Percentiles rank a stretch among this genome's conserved stretches.
phyloP scores from a whole-genome alignment of 2,797 vertebrate genomes.

The Sciurus vulgaris region DNA sequence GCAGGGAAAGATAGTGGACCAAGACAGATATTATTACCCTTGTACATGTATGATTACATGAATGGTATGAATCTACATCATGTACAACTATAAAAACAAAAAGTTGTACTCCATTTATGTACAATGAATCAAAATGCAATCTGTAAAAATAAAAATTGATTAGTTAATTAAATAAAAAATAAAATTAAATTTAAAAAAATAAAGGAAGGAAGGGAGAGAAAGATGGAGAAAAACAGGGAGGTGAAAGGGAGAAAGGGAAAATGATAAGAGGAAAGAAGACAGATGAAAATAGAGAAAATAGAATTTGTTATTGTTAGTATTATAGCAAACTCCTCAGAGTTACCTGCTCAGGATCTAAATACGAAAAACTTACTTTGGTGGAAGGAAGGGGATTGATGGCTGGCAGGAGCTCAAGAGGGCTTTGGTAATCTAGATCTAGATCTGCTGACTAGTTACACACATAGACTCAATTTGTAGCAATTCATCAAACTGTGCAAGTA shows the following conservation, averaged over 20 bases:
- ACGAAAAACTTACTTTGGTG: not conserved
- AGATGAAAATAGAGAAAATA: not conserved
- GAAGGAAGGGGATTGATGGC: too few relatives aligned
- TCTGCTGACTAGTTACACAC: not conserved
- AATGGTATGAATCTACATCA: too few relatives aligned
- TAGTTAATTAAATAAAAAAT: too few relatives aligned
- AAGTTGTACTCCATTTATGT: too few relatives aligned
- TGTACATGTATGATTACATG: too few relatives aligned
- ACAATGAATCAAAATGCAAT: too few relatives aligned
- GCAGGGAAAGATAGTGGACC: too few relatives aligned
- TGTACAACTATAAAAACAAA: too few relatives aligned
- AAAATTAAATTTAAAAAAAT: not conserved
- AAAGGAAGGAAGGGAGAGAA: too few relatives aligned
- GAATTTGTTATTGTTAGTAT: not conserved
- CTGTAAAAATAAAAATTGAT: too few relatives aligned
- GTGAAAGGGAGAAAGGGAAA: not conserved
- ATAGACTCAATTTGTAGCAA: conserved; percentile 25
- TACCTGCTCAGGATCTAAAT: not conserved
- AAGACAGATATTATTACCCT: too few relatives aligned
- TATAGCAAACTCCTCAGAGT: not conserved
- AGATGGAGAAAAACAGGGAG: not conserved
- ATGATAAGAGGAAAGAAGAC: not conserved
- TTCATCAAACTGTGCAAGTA: not conserved
- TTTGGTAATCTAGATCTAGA: not conserved
- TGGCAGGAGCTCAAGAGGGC: not conserved